Conservation (phyloP, 2,888 invertebrate genomes). For the Noctuana brunneofusca region DNA sequence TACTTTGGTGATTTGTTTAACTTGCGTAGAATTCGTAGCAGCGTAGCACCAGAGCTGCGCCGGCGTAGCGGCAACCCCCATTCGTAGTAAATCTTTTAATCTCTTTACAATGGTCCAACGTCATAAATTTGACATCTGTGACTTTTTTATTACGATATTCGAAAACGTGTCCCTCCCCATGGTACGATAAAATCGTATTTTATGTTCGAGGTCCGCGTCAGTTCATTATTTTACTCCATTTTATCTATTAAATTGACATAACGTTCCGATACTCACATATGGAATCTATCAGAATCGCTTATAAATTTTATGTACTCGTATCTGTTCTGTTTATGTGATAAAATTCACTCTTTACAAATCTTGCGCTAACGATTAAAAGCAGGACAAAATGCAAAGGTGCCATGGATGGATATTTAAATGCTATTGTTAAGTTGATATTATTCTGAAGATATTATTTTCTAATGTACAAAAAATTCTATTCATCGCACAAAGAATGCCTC, state of each 20-base stretch:
- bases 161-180: constrained; percentile 77
- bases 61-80: constrained; percentile 49
- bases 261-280: constrained; percentile 39
- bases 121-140: constrained; percentile 83
- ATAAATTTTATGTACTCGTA: constrained; percentile 39
- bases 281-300: constrained; percentile 42
- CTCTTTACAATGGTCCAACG: constrained; percentile 79
- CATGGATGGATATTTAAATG: constrained; percentile 72
- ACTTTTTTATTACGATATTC: constrained; percentile 82
- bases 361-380: neutral
- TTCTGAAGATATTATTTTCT: constrained; percentile 52
- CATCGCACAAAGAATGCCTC: constrained; percentile 65
- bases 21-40: constrained; percentile 39
- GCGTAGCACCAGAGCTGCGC: constrained; percentile 39
- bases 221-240: constrained; percentile 77
- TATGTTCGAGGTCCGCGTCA: constrained; percentile 69
- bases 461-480: constrained; percentile 64
- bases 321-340: constrained; percentile 21
- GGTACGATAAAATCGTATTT: constrained; percentile 81
- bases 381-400: constrained; percentile 60
- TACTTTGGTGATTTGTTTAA: constrained; percentile 56
- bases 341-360: neutral
- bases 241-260: constrained; percentile 70
- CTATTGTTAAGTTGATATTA: constrained; percentile 73
- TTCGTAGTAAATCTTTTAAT: constrained; percentile 80